A percentile compares a stretch with the other conserved stretches of the same genome.
These are phyloP conservation scores for Lithobius niger DNA, from an alignment of 1,140 invertebrate genomes.

Conservation along the genomic window DNA sequence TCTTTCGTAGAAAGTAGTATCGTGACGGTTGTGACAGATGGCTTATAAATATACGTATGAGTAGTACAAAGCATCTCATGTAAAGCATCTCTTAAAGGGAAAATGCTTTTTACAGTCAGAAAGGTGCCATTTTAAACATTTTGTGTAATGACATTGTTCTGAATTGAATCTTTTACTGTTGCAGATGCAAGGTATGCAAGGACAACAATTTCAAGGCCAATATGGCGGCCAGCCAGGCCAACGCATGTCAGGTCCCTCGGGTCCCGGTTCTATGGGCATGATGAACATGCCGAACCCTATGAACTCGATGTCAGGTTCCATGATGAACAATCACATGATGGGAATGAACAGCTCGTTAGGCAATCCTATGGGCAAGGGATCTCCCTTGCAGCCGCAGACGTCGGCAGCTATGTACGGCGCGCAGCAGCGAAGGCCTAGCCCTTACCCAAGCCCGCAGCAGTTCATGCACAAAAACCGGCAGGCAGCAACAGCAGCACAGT, in stretches of 20 bases:
- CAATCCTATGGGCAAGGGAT: constrained; percentile 19
- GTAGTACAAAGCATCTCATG: too few species aligned
- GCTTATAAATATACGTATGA: too few species aligned
- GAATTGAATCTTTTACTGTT: constrained; percentile 14
- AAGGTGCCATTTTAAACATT: too few species aligned
- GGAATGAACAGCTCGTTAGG: constrained; percentile 34
- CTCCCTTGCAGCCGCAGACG: constrained; percentile 11
- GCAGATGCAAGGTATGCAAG: constrained; percentile 34
- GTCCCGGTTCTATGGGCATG: constrained; percentile 9
- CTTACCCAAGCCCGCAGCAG: constrained; percentile 25
- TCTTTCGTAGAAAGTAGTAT: too few species aligned
- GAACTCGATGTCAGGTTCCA: constrained; percentile 19
- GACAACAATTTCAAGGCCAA: constrained; percentile 26
- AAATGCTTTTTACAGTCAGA: too few species aligned
- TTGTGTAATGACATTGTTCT: too few species aligned
- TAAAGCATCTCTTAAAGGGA: too few species aligned
- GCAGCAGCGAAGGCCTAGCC: constrained; percentile 23
- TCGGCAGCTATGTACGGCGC: constrained; percentile 20
- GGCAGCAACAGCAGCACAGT: not conserved
- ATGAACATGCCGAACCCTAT: constrained; percentile 15
- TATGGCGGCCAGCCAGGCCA: constrained; percentile 13
- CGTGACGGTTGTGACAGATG: too few species aligned
- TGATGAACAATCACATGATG: constrained; percentile 21
- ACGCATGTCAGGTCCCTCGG: constrained; percentile 8
- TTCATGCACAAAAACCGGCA: constrained; percentile 22